These are phyloP conservation scores for Aphrophora alni DNA, from an alignment of 2,888 invertebrate species.

Conservation along the genomic window DNA sequence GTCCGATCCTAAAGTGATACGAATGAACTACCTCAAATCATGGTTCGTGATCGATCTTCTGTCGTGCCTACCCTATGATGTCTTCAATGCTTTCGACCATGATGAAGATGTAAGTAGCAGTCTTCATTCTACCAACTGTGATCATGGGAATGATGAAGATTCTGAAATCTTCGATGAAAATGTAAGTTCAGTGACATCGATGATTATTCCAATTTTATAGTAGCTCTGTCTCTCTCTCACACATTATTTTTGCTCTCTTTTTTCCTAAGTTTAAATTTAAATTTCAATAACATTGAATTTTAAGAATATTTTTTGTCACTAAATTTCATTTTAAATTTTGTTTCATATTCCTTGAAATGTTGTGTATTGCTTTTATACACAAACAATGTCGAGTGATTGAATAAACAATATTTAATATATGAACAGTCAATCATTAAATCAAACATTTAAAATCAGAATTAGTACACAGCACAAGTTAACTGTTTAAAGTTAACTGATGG, in stretches of 20 bases:
- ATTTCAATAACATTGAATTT: too few species aligned
- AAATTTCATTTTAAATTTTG: too few species aligned
- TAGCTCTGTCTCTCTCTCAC: conserved; percentile 34
- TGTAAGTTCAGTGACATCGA: conserved; percentile 48
- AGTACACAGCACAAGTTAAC: too few species aligned
- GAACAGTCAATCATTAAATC: too few species aligned
- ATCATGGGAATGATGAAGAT: conserved; percentile 38
- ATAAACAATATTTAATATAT: too few species aligned
- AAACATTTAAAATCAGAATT: too few species aligned
- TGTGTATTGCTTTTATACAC: too few species aligned
- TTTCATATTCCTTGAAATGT: too few species aligned
- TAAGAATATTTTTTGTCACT: too few species aligned
- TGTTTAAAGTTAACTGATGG: too few species aligned
- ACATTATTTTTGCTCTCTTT: not conserved
- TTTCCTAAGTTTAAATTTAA: too few species aligned
- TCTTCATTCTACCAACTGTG: conserved; percentile 35
- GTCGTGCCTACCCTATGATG: conserved; percentile 99
- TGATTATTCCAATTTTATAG: conserved; percentile 9
- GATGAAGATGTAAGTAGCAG: conserved; percentile 86
- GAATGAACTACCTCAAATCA: conserved; percentile 98
- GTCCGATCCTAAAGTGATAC: conserved; percentile 97
- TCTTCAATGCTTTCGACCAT: conserved; percentile 99
- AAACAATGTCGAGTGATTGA: too few species aligned
- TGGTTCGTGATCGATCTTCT: conserved; percentile 99
- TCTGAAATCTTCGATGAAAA: conserved; percentile 49